Evolutionary conservation across 2,113 vertebrate species (phyloP).

Genomic region (Mellivora capensis): DNA sequence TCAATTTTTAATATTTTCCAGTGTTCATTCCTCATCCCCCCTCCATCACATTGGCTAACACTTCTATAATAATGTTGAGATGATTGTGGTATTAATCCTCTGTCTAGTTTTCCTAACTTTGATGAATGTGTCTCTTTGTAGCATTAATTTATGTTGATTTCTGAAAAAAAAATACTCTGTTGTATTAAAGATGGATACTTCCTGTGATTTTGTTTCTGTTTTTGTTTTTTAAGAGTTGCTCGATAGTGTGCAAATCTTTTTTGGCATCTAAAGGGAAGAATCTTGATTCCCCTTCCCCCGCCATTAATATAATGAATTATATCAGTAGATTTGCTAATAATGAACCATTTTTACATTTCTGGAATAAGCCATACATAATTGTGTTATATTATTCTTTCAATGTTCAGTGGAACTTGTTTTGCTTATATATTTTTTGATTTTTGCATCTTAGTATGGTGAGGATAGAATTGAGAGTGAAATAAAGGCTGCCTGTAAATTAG

Average conservation of each 20-base stretch:
- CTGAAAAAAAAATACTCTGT: constrained; percentile 22
- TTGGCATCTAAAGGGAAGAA: not conserved
- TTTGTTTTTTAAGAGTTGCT: not conserved
- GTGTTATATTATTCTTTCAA: not conserved
- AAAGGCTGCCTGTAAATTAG: not conserved
- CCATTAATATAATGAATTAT: not conserved
- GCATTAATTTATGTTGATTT: constrained; percentile 38
- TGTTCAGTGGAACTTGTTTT: not conserved
- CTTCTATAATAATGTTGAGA: not conserved
- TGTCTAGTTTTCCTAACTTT: not conserved
- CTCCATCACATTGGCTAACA: not conserved
- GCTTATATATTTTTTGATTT: constrained; percentile 42
- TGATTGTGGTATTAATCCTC: not conserved
- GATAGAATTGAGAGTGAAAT: not conserved
- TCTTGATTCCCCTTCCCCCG: not conserved
- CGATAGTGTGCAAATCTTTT: not conserved
- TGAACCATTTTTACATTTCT: not conserved
- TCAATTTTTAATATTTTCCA: constrained; percentile 13
- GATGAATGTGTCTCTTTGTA: not conserved
- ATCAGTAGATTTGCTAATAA: constrained; percentile 10
- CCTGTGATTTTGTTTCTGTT: not conserved
- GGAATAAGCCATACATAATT: not conserved
- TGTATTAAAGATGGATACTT: not conserved
- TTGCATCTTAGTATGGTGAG: not conserved
- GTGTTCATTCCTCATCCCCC: not conserved